Base-by-base conservation (phyloP, 2,888 invertebrate species). In the Biston betularia region DNA sequence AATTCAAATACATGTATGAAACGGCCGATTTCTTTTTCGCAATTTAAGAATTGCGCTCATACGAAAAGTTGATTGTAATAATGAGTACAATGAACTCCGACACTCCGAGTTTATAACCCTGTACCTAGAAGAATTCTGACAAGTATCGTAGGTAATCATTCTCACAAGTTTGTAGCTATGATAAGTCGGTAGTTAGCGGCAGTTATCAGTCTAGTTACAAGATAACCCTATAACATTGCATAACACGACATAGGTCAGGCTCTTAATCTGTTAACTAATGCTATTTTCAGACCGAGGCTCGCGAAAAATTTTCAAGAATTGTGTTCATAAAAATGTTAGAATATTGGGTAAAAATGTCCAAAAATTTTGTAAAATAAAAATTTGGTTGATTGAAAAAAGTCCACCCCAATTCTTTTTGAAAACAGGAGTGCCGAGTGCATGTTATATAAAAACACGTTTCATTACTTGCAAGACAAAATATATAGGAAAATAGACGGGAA, bases 261-360 rank as follows among this genome's bases (percentile, higher is more conserved):
- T 73, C 70, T 69, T 73, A 67, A 71, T 68, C 63, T 55, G 49
- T 48, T 52, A 58, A 54, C 70, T 5, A 44, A 12, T n/a, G 62
- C 70, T 56, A 73, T 74, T 73, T 72, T 72, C 63, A 56, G 65
- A 10, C 24, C 3, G 15, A 54, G 40, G 50, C 40, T 44, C 54
- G 45, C 33, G 52, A 53, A 60, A 42, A 57, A 63, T 62, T 55
- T 52, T 56, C 6, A 38, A 38, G 38, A 38, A 6, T 38, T 4
- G 9, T 8, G 8, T 38, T 38, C 24, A 24, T 24, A 24, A 38
- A 48, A 6, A 8, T 2, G 5, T 10, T 24, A 10, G 24, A 48
- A 48, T 48, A 15, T 24, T 24, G 9, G 6, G 24, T 5, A n/a
- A 15, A 48, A 48, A 48, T 24, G 4, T 8, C n/a, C 44, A 11